Conservation (phyloP, 1,140 invertebrate genomes). For the Yoshiicerus persimilis region DNA sequence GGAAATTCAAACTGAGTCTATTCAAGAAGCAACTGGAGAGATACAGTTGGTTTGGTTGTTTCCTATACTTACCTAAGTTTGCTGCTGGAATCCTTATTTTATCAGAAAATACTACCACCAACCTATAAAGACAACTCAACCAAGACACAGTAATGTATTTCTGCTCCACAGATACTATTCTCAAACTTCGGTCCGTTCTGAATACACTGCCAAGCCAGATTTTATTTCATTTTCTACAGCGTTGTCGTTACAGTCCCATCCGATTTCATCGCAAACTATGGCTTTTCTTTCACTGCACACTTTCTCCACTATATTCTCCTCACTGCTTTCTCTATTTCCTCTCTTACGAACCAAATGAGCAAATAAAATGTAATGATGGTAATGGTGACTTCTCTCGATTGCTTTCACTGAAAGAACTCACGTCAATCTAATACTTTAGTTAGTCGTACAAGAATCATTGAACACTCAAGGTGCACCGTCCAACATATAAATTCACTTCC, state of each 20-base stretch:
- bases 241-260: slow-evolving; percentile 6
- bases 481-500: not conserved
- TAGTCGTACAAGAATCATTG: not conserved
- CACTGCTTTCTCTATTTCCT: not conserved
- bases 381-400: not conserved
- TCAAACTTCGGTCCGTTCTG: not conserved
- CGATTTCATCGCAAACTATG: slow-evolving; percentile 1
- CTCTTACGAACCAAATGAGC: not conserved
- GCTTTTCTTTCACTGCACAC: not conserved
- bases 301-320: not conserved
- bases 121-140: not conserved
- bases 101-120: not conserved
- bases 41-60: not conserved
- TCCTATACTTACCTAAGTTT: not conserved
- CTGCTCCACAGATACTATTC: not conserved
- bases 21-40: not conserved
- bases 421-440: too few species aligned
- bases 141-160: slow-evolving; percentile 10
- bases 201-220: slow-evolving; percentile 21
- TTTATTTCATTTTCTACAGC: slow-evolving; percentile 12
- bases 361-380: slow-evolving; percentile 16
- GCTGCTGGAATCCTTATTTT: not conserved
- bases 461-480: not conserved
- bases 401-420: too few species aligned
- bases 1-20: not conserved